phyloP scores from a whole-genome alignment of 2,113 vertebrate genomes.

The Anarhynchus alexandrinus region DNA sequence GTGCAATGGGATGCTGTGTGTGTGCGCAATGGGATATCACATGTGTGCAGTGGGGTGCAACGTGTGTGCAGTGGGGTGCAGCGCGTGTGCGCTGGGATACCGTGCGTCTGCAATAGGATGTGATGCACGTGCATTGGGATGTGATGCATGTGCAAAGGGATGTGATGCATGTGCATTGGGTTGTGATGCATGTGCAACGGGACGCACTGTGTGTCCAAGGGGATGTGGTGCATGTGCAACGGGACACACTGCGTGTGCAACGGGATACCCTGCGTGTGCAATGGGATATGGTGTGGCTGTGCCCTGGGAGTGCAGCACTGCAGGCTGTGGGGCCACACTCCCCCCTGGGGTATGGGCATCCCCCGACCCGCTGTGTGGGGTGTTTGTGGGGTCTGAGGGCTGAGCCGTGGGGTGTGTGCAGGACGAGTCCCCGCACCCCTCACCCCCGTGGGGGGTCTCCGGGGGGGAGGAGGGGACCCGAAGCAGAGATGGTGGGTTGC shows the following conservation, averaged over 20 bases:
- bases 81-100: background rate
- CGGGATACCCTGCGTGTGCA: background rate
- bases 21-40: background rate
- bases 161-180: background rate
- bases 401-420: too few relatives aligned
- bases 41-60: background rate
- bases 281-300: background rate
- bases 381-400: background rate
- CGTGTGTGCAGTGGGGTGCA: background rate
- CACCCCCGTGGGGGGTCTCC: background rate
- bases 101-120: background rate
- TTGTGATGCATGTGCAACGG: too few relatives aligned
- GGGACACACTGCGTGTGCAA: background rate
- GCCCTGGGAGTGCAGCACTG: background rate
- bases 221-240: background rate
- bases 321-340: background rate
- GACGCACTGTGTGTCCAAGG: background rate
- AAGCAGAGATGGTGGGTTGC: too few relatives aligned
- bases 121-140: background rate
- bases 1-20: background rate
- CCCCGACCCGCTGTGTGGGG: background rate
- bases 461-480: background rate
- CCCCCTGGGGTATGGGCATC: background rate
- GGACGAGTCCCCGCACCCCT: background rate
- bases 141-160: too few relatives aligned